These are phyloP conservation scores for Microcebus griseorufus DNA, from an alignment of 2,113 vertebrate species.

Conservation along the genomic window DNA sequence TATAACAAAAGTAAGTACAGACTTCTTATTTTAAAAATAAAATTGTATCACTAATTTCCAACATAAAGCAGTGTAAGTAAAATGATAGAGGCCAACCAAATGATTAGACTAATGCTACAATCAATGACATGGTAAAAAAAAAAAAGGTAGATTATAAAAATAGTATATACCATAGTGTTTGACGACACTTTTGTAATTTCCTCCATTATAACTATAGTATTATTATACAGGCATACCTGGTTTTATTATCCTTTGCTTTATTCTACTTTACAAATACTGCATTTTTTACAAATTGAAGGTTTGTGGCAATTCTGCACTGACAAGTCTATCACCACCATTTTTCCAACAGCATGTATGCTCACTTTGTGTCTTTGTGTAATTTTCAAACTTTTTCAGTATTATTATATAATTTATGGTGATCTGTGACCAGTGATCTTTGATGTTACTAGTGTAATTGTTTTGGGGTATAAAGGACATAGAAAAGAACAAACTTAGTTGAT, in stretches of 20 bases:
- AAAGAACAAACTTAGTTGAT: background rate
- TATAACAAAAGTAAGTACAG: background rate
- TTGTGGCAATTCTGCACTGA: background rate
- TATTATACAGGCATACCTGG: background rate
- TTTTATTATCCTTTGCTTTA: background rate
- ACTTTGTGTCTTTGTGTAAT: background rate
- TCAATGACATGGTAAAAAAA: background rate
- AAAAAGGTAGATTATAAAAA: background rate
- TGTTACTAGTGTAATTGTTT: background rate
- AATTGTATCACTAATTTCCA: background rate
- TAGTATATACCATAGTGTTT: background rate
- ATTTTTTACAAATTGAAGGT: background rate
- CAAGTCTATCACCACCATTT: background rate
- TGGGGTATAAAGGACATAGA: background rate
- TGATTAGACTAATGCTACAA: background rate
- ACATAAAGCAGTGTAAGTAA: background rate
- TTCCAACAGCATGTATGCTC: background rate
- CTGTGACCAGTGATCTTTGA: background rate
- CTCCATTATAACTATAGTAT: background rate
- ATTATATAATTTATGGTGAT: background rate
- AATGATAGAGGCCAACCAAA: background rate
- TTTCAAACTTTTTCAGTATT: background rate
- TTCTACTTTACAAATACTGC: background rate
- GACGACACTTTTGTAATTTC: background rate
- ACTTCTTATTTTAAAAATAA: background rate